Evolutionary conservation across 1,140 invertebrate species (phyloP), one percentile per base, ranked within the genome.

Genomic region (Drosophila hydei): DNA sequence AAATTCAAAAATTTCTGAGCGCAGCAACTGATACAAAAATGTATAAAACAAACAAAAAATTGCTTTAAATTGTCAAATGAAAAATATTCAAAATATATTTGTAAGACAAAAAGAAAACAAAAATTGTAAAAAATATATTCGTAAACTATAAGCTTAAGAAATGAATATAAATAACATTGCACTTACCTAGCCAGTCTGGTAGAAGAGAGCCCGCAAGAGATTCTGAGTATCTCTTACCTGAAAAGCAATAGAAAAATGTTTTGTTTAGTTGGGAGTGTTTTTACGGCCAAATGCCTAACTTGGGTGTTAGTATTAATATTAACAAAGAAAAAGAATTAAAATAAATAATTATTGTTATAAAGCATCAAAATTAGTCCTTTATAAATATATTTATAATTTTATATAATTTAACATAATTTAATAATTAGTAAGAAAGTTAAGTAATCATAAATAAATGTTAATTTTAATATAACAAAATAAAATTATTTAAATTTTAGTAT

Each of bases 141-240:
- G 27, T 71, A 90, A 87, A 84, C 47, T 78, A 91, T 64, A 81
- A 76, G 65, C 54, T 81, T 75, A 75, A 77, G 9, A 72, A 85
- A 51, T 30, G 75, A 77, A 75, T 65, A 64, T 71, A 77, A 72
- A 61, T 74, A 75, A 89, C 80, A 71, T 47, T 72, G 54, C 71
- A 91, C 91, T 92, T 92, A 92, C 91, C 91, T 91, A 92, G 78
- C 91, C 91, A 92, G 79, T 92, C 91, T 84, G 91, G 91, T 75
- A 92, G 91, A 79, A 92, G 79, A 71, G 91, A 91, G 73, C 91
- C 91, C 91, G 91, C 91, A 91, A 92, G 91, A 91, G 91, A 91
- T 91, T 92, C 91, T 90, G 91, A 91, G 84, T 92, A 92, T 92
- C 91, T 91, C 91, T 92, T 92, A 92, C 91, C 91, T 92, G 84